A percentile compares a stretch with the other conserved stretches of the same genome.
Conservation (phyloP, 1,140 invertebrate genomes). For the Penaeus chinensis region DNA sequence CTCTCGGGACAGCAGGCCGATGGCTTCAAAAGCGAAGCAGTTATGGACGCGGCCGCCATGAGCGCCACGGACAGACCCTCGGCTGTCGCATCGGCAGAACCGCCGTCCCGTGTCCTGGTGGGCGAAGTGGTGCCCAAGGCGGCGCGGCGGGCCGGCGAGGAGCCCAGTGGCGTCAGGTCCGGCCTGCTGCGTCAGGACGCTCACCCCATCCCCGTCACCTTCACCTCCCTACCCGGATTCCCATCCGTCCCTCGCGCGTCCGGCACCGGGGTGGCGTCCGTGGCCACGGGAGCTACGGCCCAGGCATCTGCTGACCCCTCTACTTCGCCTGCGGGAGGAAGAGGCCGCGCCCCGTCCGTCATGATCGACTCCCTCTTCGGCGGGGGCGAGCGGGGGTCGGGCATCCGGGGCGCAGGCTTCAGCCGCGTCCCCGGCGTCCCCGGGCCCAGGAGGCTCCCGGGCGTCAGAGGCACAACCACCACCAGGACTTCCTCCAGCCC, state of each 20-base stretch:
- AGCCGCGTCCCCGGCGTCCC: background rate
- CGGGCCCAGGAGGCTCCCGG: background rate
- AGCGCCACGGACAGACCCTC: background rate
- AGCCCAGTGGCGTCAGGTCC: conserved; percentile 45
- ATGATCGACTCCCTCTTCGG: background rate
- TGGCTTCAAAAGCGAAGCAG: background rate
- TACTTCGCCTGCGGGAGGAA: background rate
- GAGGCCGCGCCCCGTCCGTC: background rate
- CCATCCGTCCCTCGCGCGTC: background rate
- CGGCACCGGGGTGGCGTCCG: background rate
- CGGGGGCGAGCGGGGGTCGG: conserved; percentile 6
- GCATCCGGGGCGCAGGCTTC: background rate
- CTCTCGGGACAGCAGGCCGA: background rate
- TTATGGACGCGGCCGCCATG: background rate
- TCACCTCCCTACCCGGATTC: conserved; percentile 42
- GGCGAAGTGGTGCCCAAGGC: conserved; percentile 37
- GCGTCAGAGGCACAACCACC: background rate
- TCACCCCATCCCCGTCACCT: conserved; percentile 53
- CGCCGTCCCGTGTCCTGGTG: conserved; percentile 10
- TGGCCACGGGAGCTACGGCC: background rate
- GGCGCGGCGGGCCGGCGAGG: conserved; percentile 46
- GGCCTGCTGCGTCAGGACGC: conserved; percentile 25
- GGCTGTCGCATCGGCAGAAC: too few relatives aligned
- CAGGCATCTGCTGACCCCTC: background rate
- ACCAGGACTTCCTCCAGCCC: background rate